A percentile compares a stretch with the other conserved stretches of the same genome.
phyloP scores from a whole-genome alignment of 2,797 vertebrate species.

The Acanthurus leucopareius region DNA sequence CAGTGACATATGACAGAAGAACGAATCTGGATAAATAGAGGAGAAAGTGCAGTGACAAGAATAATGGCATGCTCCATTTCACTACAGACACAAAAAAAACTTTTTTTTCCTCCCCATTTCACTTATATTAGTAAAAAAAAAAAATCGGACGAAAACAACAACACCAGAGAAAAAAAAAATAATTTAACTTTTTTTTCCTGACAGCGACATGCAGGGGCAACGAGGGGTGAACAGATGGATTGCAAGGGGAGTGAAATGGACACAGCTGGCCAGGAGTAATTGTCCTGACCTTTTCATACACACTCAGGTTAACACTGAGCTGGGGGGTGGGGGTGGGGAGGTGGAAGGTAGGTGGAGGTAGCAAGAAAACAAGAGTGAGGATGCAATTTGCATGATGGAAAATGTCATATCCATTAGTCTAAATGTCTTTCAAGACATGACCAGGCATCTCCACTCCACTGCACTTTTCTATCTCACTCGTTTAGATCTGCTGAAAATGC shows the following conservation, averaged over 20 bases:
- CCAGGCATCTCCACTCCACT: background rate
- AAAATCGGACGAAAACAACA: background rate
- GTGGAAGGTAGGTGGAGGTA: background rate
- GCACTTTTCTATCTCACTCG: background rate
- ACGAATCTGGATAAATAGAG: conserved; percentile 1
- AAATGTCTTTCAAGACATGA: conserved; percentile 6
- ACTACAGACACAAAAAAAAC: background rate
- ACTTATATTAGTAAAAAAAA: background rate
- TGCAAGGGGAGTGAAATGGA: conserved; percentile 50
- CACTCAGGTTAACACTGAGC: conserved; percentile 40
- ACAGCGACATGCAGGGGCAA: conserved; percentile 14
- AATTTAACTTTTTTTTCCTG: conserved; percentile 19
- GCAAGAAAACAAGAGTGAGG: background rate
- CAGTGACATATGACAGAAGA: conserved; percentile 14
- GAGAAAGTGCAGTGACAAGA: conserved; percentile 9
- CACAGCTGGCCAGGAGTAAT: conserved; percentile 61
- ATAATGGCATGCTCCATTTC: conserved; percentile 20
- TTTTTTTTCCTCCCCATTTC: background rate
- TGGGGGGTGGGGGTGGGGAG: background rate
- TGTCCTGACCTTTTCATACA: conserved; percentile 65
- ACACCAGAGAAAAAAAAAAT: too few relatives aligned
- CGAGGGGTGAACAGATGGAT: conserved; percentile 50
- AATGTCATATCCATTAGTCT: conserved; percentile 52
- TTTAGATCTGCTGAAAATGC: background rate
- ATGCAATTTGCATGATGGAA: conserved; percentile 28